Base-by-base conservation (phyloP, 2,797 vertebrate species). In the Arrhamphus sclerolepis region DNA sequence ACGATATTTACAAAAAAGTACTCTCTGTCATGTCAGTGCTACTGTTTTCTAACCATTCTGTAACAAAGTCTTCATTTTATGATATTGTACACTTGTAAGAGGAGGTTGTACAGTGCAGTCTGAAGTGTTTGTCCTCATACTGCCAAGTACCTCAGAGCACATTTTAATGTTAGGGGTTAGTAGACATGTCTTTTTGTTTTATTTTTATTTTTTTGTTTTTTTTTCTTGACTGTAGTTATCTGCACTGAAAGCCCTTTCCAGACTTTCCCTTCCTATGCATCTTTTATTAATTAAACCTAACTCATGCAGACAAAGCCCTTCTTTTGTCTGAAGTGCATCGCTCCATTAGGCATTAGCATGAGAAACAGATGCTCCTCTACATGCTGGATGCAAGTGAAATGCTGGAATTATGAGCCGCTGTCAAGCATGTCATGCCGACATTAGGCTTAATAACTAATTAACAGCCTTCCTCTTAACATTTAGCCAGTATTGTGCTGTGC, bases 341-440 rank as follows among this genome's bases (percentile, higher is more conserved):
- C 56, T 52, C 16, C 0, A 0, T 41, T 29, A 49, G 44, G 42
- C 38, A 19, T 38, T 2, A 59, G 82, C 81, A 80, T 78, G 70
- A 16, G 62, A 63, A 70, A 69, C 52, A 53, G 48, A 75, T 20
- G 22, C 59, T 50, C 38, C 20, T 54, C 61, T 54, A 53, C 65
- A 59, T 62, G 58, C 44, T 61, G 47, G 39, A 78, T 61, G 74
- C 41, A 75, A 79, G 72, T 40, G n/a, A 73, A 75, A 65, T 54
- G 66, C 73, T 24, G 46, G n/a, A 70, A 38, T 29, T 48, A 24
- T 46, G 29, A 66, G 29, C 62, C 0, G 26, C 60, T 75, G 63
- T 73, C 44, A 57, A 70, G 87, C 88, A 88, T 90, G 86, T 72
- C 31, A 60, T 75, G 57, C 71, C 29, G 2, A 63, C 59, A 70